These are phyloP conservation scores for Aythya fuligula DNA, from an alignment of 2,797 vertebrate genomes.

Conservation along the genomic window DNA sequence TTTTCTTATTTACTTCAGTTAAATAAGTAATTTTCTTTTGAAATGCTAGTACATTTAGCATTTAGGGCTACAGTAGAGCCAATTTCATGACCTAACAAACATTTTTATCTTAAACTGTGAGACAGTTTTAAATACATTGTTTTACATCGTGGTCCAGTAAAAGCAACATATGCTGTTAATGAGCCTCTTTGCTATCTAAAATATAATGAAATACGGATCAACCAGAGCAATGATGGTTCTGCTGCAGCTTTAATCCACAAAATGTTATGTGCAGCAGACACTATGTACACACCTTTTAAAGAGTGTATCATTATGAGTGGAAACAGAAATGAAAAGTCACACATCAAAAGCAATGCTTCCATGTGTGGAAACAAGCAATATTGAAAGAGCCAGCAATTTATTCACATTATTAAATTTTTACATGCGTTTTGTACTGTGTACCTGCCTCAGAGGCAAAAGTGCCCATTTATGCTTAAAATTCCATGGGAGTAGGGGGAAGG, in stretches of 20 bases:
- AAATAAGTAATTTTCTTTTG: background rate
- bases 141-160: background rate
- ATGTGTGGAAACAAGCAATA: background rate
- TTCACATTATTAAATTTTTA: background rate
- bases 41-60: background rate
- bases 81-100: background rate
- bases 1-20: background rate
- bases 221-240: background rate
- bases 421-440: background rate
- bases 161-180: background rate
- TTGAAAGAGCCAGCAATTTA: background rate
- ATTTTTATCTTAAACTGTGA: background rate
- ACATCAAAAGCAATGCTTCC: background rate
- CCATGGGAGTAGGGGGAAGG: background rate
- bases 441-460: background rate
- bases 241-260: background rate
- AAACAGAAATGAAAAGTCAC: background rate
- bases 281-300: background rate
- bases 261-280: background rate
- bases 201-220: background rate
- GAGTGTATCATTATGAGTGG: background rate
- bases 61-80: background rate
- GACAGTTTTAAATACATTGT: background rate
- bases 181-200: background rate
- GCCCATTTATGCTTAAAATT: background rate